Base-by-base conservation (phyloP, 2,888 invertebrate species). In the Dione juno region DNA sequence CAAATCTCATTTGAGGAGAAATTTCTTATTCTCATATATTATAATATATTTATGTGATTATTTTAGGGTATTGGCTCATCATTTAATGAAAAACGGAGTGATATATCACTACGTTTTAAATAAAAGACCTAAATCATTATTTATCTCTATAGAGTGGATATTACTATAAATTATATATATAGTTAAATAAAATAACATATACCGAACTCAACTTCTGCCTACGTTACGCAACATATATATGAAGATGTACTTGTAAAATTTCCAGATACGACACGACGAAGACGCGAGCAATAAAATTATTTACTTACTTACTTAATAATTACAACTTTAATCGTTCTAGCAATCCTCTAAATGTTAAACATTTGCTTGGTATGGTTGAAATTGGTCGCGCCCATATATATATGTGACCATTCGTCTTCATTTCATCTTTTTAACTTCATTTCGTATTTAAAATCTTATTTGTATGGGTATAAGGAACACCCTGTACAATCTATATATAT, bases 321-420 rank as follows among this genome's bases (percentile, higher is more conserved):
- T 64, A 50, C 48, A 50, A 50, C 40, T 40, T 64, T 64, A 64
- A 64, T 64, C 64, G 50, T 64, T 50, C 64, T 64, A 64, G 64
- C 50, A 50, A 52, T 61, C 61, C 28, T 61, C 64, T 64, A 64
- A 52, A 69, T 69, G 40, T 35, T 64, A 64, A 69, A 69, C 68
- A 69, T 69, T 63, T 57, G 54, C 54, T 21, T 45, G 63, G 68
- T 61, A 64, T 69, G 63, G 45, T 13, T 48, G 53, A 64, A 63
- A 69, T 69, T 54, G 68, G 68, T 54, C 61, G 58, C 52, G 43
- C 52, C 52, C 61, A 61, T 67, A 37, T 69, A 37, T 69, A 63
- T 57, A 54, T 69, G 54, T 45, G 40, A 45, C 16, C 68, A 69
- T 69, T 21, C 64, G 64, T 69, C 68, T 54, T 41, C 45, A 48